Base-by-base conservation (phyloP, 2,113 vertebrate species). In the Chascanopsetta lugubris region DNA sequence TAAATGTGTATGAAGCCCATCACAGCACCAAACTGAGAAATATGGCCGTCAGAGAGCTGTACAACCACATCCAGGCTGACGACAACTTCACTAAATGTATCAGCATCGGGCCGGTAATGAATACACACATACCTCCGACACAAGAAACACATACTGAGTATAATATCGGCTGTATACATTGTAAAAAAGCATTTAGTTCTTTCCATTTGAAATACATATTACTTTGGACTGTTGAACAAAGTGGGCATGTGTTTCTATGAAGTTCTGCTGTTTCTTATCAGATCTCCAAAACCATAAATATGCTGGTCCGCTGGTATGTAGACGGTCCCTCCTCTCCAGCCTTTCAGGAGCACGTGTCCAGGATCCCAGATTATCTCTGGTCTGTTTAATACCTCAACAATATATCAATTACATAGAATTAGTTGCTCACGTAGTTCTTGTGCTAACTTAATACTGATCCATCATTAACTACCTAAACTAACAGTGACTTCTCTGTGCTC, bases 211-310 rank as follows among this genome's bases (percentile, higher is more conserved):
- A 34, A 4, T 13, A 13, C 15, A 17, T 40, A 12, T n/a, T 1
- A 17, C n/a, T 55, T 42, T 2, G 22, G 47, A 27, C 12, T 26
- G 25, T 24, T 12, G 24, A 21, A 40, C 3, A 36, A 25, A 24
- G 4, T 3, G 43, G 11, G n/a, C 42, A 12, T 21, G 10, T 15
- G 13, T 3, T 10, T 38, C 17, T 25, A 15, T 25, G 20, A 36
- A 9, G 10, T 11, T 0, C 2, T 15, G 3, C 5, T 1, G 4
- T 43, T 27, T 57, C 1, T 62, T 17, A 34, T 22, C 84, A 99
- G 97, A 97, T 99, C 77, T 99, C 97, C 0, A 99, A 99, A 85
- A 95, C 93, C 0, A 94, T 98, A 82, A 98, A 98, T 82, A 99
- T 98, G 96, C 80, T 99, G 47, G 94, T 97, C 54, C 92, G 96